Evolutionary conservation across 2,113 vertebrate genomes (phyloP), one percentile per base, ranked within the genome.

Genomic region (Larimichthys crocea): DNA sequence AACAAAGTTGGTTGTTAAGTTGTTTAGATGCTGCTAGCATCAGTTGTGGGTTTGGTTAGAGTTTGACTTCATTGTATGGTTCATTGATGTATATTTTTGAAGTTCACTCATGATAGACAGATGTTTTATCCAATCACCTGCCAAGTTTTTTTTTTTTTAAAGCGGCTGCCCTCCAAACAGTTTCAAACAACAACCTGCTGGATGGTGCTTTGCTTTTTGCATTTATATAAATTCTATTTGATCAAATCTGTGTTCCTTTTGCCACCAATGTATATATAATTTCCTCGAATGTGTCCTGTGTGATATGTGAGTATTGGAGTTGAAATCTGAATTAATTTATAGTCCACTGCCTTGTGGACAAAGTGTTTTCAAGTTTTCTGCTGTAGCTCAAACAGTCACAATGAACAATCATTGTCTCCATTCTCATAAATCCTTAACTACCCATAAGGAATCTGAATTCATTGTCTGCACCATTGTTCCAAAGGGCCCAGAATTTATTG

Each of bases 401-500:
- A 72, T 76, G 44, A 83, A 49, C 61, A 69, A 62, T 60, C 42
- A 61, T 52, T 48, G 53, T 62, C 71, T 59, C 19, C 52, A 19
- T 44, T 62, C 71, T 50, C 40, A 79, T 83, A 80, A 87, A 83
- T 83, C 67, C 79, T 73, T 53, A 66, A 84, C 76, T 65, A 24
- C 67, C 69, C 56, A 9, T 53, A 69, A 79, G 68, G 66, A 83
- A 71, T 88, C 46, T 26, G 60, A 79, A 80, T 77, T 82, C 50
- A 67, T 49, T 60, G 48, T 78, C 56, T 76, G 56, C 46, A 46
- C 63, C n/a, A 60, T 76, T 79, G 74, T 85, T 84, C 78, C 72
- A 68, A 72, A 64, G 78, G 70, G 48, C 83, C 62, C 26, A 56
- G 44, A 85, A 83, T 85, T 53, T 74, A 90, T 89, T 80, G 65